Conservation (phyloP, 2,797 vertebrate species). For the Yasuhikotakia modesta region DNA sequence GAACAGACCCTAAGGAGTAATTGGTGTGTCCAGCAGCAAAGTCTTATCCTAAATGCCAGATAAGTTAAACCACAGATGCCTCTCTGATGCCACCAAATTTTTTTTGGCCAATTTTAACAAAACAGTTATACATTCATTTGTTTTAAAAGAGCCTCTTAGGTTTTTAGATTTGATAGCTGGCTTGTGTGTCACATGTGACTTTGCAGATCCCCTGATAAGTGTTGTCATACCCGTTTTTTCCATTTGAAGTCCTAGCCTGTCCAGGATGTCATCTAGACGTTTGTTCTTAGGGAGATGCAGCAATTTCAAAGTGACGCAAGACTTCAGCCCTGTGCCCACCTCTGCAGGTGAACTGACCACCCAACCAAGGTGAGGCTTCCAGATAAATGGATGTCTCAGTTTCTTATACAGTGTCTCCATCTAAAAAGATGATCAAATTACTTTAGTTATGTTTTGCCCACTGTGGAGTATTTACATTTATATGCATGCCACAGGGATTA, state of each 20-base stretch:
- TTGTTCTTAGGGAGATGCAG: constrained; percentile 64
- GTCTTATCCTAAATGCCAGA: no score
- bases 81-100: no score
- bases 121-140: not conserved
- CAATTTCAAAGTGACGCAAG: constrained; percentile 65
- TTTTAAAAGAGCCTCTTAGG: not conserved
- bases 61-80: no score
- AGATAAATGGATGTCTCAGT: constrained; percentile 70
- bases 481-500: no score
- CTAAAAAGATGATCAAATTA: constrained; percentile 53
- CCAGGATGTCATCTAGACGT: constrained; percentile 62
- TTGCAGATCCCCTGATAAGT: no score
- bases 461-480: no score
- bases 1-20: no score
- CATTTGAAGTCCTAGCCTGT: constrained; percentile 65
- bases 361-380: constrained; percentile 76
- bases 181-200: not conserved
- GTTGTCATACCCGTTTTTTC: constrained; percentile 51
- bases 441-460: no score
- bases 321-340: constrained; percentile 74
- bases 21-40: no score
- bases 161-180: not conserved
- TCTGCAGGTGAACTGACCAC: constrained; percentile 74
- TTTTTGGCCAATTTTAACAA: no score
- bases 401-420: constrained; percentile 66